A percentile compares a stretch with the other conserved stretches of the same genome.
Conservation (phyloP, 2,888 invertebrate species). For the Hipparchia semele region DNA sequence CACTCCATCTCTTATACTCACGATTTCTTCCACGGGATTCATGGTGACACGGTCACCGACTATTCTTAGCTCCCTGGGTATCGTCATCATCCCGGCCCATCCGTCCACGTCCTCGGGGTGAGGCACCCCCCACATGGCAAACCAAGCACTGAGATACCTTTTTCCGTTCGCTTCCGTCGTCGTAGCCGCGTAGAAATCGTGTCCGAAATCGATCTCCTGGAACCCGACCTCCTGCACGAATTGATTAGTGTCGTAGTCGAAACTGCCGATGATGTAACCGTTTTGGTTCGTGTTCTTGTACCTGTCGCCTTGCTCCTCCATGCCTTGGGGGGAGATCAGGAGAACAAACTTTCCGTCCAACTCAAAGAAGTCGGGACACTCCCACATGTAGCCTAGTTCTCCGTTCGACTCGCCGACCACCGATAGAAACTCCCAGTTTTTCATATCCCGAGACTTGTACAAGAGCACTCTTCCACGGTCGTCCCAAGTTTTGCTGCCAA, state of each 20-base stretch:
- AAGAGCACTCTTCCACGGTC: constrained; percentile 65
- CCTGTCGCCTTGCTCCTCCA: constrained; percentile 66
- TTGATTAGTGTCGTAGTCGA: constrained; percentile 67
- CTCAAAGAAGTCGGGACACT: constrained; percentile 80
- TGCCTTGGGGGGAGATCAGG: constrained; percentile 74
- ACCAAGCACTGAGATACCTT: constrained; percentile 70
- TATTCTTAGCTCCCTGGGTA: constrained; percentile 65
- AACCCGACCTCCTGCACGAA: constrained; percentile 64
- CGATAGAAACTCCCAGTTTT: constrained; percentile 65
- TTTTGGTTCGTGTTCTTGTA: constrained; percentile 69
- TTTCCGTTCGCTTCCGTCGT: constrained; percentile 64
- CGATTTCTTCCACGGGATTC: constrained; percentile 63
- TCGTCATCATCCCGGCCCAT: constrained; percentile 74
- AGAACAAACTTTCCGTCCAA: constrained; percentile 69
- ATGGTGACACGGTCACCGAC: constrained; percentile 59
- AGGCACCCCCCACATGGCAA: constrained; percentile 71
- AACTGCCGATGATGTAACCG: constrained; percentile 73
- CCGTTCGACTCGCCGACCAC: constrained; percentile 67
- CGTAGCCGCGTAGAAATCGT: constrained; percentile 77
- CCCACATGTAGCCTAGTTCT: constrained; percentile 77
- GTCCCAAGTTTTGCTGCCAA: constrained; percentile 68
- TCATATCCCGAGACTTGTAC: constrained; percentile 69
- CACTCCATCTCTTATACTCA: constrained; percentile 52
- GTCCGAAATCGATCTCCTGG: constrained; percentile 74
- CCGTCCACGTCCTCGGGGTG: constrained; percentile 68